Evolutionary conservation across 1,140 invertebrate species (phyloP).

Genomic region (Tetragonula clypearis): DNA sequence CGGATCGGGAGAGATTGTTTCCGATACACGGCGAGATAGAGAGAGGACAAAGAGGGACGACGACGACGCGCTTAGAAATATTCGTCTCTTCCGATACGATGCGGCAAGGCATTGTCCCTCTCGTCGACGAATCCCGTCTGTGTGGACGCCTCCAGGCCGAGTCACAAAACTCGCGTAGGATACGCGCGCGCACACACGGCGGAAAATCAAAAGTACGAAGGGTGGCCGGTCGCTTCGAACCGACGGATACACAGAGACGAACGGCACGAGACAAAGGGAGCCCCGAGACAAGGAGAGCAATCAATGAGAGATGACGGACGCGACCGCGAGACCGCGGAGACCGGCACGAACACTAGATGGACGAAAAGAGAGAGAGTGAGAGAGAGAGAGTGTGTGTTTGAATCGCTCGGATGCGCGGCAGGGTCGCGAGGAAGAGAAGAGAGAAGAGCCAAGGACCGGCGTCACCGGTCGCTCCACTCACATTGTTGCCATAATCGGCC

Average conservation of each 20-base stretch:
- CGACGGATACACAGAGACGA: neutral
- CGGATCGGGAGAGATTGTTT: neutral
- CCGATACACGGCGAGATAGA: neutral
- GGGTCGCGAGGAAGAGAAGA: neutral
- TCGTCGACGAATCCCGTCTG: slow-evolving; percentile 13
- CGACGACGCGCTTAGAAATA: slow-evolving; percentile 33
- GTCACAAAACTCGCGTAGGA: neutral
- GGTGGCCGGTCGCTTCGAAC: neutral
- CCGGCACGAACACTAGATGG: neutral
- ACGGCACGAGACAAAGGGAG: neutral
- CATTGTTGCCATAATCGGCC: slow-evolving; percentile 70
- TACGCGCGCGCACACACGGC: neutral
- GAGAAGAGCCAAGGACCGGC: slow-evolving; percentile 29
- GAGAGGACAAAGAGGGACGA: neutral
- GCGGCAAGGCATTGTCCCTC: slow-evolving; percentile 30
- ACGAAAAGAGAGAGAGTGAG: neutral
- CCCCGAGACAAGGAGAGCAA: neutral
- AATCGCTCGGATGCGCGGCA: neutral
- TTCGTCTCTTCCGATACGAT: slow-evolving; percentile 22
- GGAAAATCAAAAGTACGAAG: slow-evolving; percentile 9
- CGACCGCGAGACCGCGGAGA: neutral
- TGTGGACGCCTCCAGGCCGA: neutral
- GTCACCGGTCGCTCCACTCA: slow-evolving; percentile 49
- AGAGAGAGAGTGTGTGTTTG: neutral
- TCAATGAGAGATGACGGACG: slow-evolving; percentile 26